phyloP scores from a whole-genome alignment of 35 echinoderm and acorn worm species.

The Ophioderma brevispina region DNA sequence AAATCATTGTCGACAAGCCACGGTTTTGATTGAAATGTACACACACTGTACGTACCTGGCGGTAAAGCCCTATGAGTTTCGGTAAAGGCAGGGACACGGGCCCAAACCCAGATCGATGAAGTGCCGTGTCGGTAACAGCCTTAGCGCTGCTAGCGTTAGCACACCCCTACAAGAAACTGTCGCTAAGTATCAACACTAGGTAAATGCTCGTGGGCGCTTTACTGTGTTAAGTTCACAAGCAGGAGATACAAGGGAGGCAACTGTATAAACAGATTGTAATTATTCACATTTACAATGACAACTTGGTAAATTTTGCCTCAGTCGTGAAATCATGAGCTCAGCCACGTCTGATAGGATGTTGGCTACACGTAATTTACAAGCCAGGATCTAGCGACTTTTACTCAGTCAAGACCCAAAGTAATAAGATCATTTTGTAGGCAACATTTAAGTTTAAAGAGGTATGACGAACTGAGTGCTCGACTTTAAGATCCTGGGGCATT shows the following conservation, averaged over 20 bases:
- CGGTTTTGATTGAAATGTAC: constrained; percentile 5
- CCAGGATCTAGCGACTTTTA: too few relatives aligned
- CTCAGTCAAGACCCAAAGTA: too few relatives aligned
- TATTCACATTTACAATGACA: constrained; percentile 14
- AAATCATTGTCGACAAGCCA: constrained; percentile 13
- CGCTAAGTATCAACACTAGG: background rate
- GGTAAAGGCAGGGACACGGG: background rate
- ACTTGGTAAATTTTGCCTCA: constrained; percentile 10
- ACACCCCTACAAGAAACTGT: background rate
- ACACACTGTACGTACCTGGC: background rate
- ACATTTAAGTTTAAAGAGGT: too few relatives aligned
- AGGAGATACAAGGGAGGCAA: background rate
- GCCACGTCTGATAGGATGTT: too few relatives aligned
- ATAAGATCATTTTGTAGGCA: too few relatives aligned
- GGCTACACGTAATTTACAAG: too few relatives aligned
- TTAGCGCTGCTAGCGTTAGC: background rate
- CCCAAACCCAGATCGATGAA: background rate
- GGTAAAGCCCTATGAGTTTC: background rate
- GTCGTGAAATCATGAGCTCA: background rate
- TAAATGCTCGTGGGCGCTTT: constrained; percentile 5
- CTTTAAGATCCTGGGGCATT: too few relatives aligned
- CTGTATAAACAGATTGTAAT: background rate
- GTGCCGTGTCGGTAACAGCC: background rate
- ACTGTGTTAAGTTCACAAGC: background rate
- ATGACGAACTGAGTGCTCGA: too few relatives aligned